Conservation (phyloP, 1,140 invertebrate genomes). For the Bursaphelenchus mucronatus region DNA sequence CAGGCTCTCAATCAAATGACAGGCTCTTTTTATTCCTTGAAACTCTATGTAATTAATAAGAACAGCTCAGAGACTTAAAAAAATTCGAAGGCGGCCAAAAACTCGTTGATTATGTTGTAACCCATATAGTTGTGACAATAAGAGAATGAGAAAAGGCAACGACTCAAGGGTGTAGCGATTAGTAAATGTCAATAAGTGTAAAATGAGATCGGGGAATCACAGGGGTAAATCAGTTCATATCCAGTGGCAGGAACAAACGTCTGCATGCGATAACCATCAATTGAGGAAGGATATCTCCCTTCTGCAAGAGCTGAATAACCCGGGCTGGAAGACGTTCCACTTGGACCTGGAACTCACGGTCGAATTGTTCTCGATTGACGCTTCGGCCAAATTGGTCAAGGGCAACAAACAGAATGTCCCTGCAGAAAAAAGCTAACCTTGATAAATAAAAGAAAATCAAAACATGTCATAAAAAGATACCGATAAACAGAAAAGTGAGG, state of each 20-base stretch:
- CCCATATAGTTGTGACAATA: no score
- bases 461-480: constrained; percentile 31
- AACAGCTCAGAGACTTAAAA: no score
- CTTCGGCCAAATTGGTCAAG: constrained; percentile 27
- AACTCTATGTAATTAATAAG: no score
- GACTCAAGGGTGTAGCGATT: no score
- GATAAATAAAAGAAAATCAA: not conserved
- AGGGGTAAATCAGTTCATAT: constrained; percentile 21
- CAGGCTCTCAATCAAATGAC: no score
- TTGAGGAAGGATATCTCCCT: constrained; percentile 22
- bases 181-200: no score
- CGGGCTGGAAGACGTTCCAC: constrained; percentile 28
- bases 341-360: constrained; percentile 25
- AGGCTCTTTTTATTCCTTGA: no score
- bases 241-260: constrained; percentile 36
- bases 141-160: no score
- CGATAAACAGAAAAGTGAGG: constrained; percentile 35
- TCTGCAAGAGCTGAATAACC: constrained; percentile 21
- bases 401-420: constrained; percentile 39
- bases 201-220: not conserved
- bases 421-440: constrained; percentile 23
- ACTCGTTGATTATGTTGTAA: no score
- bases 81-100: no score
- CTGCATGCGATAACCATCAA: constrained; percentile 28
- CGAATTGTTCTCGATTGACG: constrained; percentile 41